phyloP scores from a whole-genome alignment of 1,140 invertebrate genomes.

The Parapsyche elsis region DNA sequence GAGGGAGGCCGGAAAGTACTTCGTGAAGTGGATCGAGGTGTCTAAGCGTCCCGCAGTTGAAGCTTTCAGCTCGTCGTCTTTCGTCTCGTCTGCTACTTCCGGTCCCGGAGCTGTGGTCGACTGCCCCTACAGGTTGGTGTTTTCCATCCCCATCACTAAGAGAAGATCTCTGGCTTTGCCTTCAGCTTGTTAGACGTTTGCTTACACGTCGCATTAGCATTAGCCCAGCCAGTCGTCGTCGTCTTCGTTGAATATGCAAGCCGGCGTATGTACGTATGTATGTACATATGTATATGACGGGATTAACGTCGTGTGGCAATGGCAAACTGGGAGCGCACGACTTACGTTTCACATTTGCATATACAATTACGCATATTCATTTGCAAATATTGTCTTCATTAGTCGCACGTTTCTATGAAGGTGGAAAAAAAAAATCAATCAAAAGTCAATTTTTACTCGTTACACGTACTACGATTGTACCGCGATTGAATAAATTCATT shows the following conservation, averaged over 20 bases:
- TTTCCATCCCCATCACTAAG: not conserved
- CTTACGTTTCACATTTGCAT: slow-evolving; percentile 20
- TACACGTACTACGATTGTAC: too few relatives aligned
- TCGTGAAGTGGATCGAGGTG: slow-evolving; percentile 82
- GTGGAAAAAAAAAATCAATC: too few relatives aligned
- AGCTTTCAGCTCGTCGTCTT: slow-evolving; percentile 65
- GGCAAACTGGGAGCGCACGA: not conserved
- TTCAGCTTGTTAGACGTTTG: not conserved
- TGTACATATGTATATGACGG: too few relatives aligned
- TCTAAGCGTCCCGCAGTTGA: slow-evolving; percentile 73
- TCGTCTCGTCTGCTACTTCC: slow-evolving; percentile 69
- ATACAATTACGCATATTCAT: slow-evolving; percentile 18
- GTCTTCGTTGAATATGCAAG: slow-evolving; percentile 26
- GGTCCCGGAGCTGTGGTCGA: slow-evolving; percentile 63
- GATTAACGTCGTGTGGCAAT: not conserved
- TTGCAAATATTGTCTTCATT: not conserved
- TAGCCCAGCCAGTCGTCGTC: not conserved
- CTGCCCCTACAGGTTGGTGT: slow-evolving; percentile 75
- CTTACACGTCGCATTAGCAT: not conserved
- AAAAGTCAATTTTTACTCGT: too few relatives aligned
- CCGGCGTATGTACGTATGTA: too few relatives aligned
- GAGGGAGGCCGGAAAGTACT: slow-evolving; percentile 76
- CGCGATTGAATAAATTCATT: too few relatives aligned
- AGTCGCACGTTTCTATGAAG: not conserved
- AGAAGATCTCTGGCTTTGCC: not conserved